These are phyloP conservation scores for Collichthys lucidus DNA, from an alignment of 2,113 vertebrate genomes.

Conservation along the genomic window DNA sequence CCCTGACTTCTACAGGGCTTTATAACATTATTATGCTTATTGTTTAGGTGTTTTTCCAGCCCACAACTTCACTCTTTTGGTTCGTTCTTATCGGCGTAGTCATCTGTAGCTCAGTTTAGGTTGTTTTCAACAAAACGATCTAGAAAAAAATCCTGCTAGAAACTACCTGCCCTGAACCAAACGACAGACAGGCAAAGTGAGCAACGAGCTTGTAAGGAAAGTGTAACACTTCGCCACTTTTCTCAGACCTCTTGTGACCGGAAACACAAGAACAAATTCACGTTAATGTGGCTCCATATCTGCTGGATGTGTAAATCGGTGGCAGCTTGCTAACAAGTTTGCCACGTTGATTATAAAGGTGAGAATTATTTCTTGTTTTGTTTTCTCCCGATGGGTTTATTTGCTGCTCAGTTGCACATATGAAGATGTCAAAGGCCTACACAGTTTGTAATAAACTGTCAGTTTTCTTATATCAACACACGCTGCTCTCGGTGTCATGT, in stretches of 20 bases:
- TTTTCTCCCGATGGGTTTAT: background rate
- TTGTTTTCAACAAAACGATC: too few relatives aligned
- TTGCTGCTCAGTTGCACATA: background rate
- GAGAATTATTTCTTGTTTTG: background rate
- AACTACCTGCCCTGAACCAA: background rate
- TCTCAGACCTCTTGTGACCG: background rate
- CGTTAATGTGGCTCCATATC: background rate
- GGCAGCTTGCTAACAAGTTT: background rate
- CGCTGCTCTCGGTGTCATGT: background rate
- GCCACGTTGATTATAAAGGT: background rate
- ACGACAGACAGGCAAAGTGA: background rate
- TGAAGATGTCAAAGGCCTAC: background rate
- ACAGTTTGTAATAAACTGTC: background rate
- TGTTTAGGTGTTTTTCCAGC: background rate
- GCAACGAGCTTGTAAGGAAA: background rate
- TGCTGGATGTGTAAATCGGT: background rate
- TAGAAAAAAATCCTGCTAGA: background rate
- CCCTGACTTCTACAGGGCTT: background rate
- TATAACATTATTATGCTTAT: background rate
- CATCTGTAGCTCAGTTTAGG: background rate
- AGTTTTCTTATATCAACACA: background rate
- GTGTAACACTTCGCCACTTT: background rate
- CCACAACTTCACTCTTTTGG: background rate
- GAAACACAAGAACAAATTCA: background rate
- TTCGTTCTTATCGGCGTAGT: background rate